phyloP scores from a whole-genome alignment of 2,797 vertebrate genomes.

The Anguilla marmorata region DNA sequence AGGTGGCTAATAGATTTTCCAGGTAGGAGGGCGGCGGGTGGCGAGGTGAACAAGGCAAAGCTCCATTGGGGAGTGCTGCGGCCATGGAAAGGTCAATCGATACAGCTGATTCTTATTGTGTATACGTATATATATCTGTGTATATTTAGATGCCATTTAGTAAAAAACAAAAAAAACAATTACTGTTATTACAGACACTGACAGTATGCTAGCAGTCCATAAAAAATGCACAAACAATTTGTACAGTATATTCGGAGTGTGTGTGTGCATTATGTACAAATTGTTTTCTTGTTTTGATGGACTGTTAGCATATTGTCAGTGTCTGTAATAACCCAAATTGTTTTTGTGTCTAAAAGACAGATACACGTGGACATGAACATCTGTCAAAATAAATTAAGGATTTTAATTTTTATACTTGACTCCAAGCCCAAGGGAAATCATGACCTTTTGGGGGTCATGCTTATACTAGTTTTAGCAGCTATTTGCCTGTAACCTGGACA shows the following conservation, averaged over 20 bases:
- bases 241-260: no score
- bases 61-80: background rate
- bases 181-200: no score
- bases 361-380: background rate
- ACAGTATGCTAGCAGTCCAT: no score
- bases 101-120: background rate
- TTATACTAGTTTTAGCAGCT: background rate
- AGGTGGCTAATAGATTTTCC: conserved; percentile 42
- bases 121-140: no score
- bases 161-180: no score
- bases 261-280: no score
- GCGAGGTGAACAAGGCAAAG: conserved; percentile 29
- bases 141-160: no score
- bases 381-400: background rate
- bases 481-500: background rate
- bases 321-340: background rate
- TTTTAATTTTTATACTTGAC: background rate
- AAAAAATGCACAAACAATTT: no score
- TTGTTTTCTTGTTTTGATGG: background rate
- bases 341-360: background rate
- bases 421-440: background rate
- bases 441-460: background rate
- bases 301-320: background rate
- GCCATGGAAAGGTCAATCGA: background rate
- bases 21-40: conserved; percentile 45